phyloP scores from a whole-genome alignment of 2,797 vertebrate species.

The Iguana delicatissima region DNA sequence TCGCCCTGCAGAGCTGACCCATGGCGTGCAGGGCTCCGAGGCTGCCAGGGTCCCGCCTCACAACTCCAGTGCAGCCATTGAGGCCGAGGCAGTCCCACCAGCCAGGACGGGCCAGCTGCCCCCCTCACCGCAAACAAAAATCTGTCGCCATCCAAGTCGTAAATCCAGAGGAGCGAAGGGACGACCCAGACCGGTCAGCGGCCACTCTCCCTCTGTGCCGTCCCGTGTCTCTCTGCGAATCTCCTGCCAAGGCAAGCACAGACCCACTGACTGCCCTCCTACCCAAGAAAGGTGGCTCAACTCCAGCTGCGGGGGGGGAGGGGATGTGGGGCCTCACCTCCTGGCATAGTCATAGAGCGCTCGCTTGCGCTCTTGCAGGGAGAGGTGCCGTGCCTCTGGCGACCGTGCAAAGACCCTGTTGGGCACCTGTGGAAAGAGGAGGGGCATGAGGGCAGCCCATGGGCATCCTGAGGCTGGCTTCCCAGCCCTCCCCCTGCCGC shows the following conservation, averaged over 20 bases:
- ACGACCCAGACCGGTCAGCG: background rate
- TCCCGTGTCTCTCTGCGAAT: slow-evolving; percentile 25
- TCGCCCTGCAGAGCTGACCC: background rate
- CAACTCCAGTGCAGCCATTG: background rate
- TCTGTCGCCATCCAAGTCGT: background rate
- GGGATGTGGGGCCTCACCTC: slow-evolving; percentile 79
- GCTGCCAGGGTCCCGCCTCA: background rate
- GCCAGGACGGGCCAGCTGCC: no score
- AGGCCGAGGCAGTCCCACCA: no score
- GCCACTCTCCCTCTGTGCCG: background rate
- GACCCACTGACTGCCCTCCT: no score
- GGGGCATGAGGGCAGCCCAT: background rate
- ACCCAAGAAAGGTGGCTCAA: background rate
- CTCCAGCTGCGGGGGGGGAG: no score
- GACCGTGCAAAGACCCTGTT: slow-evolving; percentile 90
- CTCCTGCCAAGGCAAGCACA: background rate
- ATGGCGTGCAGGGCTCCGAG: background rate
- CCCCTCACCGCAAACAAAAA: background rate
- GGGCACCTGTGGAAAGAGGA: slow-evolving; percentile 79
- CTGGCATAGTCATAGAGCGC: slow-evolving; percentile 92
- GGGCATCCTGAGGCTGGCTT: background rate
- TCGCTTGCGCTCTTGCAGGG: slow-evolving; percentile 94
- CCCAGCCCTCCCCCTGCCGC: background rate
- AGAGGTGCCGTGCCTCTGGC: slow-evolving; percentile 91
- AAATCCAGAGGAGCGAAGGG: background rate